Conservation (phyloP, 1,140 invertebrate species). For the Cydia strobilella region DNA sequence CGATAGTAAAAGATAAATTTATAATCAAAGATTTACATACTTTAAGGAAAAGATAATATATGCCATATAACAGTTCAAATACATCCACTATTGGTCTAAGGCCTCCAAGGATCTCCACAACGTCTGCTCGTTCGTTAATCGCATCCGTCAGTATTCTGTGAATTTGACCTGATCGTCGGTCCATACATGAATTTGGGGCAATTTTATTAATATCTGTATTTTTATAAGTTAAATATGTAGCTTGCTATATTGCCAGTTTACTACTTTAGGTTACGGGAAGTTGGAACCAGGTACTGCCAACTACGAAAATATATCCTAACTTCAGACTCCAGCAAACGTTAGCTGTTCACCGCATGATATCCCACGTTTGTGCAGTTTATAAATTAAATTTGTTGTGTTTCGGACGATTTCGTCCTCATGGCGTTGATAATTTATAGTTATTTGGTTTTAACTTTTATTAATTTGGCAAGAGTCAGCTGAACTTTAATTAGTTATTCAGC, state of each 20-base stretch:
- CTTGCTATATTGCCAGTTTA: not conserved
- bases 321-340: conserved; percentile 7
- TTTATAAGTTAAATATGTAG: no score
- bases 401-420: not conserved
- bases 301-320: conserved; percentile 14
- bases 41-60: no score
- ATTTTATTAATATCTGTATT: no score
- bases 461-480: not conserved
- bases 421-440: not conserved
- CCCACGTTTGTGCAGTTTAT: not conserved
- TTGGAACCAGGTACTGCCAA: conserved; percentile 22
- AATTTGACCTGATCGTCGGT: no score
- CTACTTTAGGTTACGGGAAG: not conserved
- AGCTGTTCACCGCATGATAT: conserved; percentile 8
- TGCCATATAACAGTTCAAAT: no score
- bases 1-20: no score
- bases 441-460: not conserved
- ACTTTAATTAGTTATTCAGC: not conserved
- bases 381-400: conserved; percentile 5
- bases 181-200: no score
- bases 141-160: no score
- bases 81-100: no score
- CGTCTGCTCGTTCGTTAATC: no score
- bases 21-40: no score
- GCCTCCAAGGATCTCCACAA: no score